Evolutionary conservation across 2,888 invertebrate species (phyloP).

Genomic region (Melanophora roralis): DNA sequence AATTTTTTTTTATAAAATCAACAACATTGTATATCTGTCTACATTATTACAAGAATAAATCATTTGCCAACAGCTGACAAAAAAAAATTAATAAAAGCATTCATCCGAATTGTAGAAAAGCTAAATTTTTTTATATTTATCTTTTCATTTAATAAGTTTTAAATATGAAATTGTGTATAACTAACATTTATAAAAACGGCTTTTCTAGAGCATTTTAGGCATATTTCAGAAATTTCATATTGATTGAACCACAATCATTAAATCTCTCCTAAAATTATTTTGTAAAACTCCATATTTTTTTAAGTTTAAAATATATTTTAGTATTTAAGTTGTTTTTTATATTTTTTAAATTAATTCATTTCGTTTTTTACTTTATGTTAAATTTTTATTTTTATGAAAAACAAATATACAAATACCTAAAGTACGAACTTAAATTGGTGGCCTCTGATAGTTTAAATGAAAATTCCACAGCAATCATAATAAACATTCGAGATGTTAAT

Average conservation of each 20-base stretch:
- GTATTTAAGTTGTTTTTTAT: constrained; percentile 12
- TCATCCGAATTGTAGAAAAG: background rate
- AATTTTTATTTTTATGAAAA: constrained; percentile 61
- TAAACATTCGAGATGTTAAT: constrained; percentile 91
- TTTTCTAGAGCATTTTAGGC: too few relatives aligned
- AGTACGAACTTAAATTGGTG: constrained; percentile 93
- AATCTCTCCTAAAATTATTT: background rate
- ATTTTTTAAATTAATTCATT: constrained; percentile 22
- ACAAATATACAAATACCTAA: constrained; percentile 11
- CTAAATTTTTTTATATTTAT: too few relatives aligned
- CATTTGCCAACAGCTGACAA: background rate
- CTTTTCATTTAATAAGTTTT: too few relatives aligned
- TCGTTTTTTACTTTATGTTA: constrained; percentile 46
- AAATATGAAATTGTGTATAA: too few relatives aligned
- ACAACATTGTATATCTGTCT: constrained; percentile 11
- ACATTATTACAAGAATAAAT: background rate
- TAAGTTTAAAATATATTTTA: constrained; percentile 14
- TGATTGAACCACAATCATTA: too few relatives aligned
- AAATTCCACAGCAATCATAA: constrained; percentile 89
- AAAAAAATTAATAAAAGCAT: background rate
- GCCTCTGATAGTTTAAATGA: constrained; percentile 94
- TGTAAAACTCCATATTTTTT: constrained; percentile 11
- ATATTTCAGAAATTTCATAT: background rate
- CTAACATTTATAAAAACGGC: too few relatives aligned
- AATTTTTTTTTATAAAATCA: background rate